Base-by-base conservation (phyloP, 2,888 invertebrate genomes). In the Catocala nupta region DNA sequence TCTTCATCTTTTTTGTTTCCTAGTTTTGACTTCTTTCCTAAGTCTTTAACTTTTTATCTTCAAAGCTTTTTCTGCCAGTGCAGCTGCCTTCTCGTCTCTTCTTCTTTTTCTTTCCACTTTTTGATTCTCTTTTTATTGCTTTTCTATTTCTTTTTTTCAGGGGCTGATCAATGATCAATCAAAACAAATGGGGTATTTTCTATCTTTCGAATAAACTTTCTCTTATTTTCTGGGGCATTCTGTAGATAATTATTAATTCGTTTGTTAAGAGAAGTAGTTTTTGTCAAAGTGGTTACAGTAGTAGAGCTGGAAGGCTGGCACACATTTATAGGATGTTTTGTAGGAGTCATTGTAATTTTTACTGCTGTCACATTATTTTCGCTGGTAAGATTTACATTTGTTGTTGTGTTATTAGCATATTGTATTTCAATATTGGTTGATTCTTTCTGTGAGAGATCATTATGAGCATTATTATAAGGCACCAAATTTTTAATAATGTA, bases 401-500 rank as follows among this genome's bases (percentile, higher is more conserved):
- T n/a, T n/a, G n/a, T n/a, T n/a, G n/a, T n/a, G n/a, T n/a, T n/a
- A n/a, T n/a, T n/a, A n/a, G n/a, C n/a, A n/a, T n/a, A n/a, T n/a
- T n/a, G n/a, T n/a, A n/a, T n/a, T n/a, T n/a, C n/a, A n/a, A n/a
- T n/a, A n/a, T n/a, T n/a, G n/a, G n/a, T n/a, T n/a, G n/a, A n/a
- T n/a, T n/a, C n/a, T n/a, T n/a, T n/a, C n/a, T n/a, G n/a, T n/a
- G n/a, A n/a, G n/a, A n/a, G n/a, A n/a, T n/a, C n/a, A n/a, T n/a
- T n/a, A n/a, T n/a, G n/a, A 57, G n/a, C n/a, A n/a, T n/a, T n/a
- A n/a, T n/a, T n/a, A 60, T 60, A 57, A 65, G 57, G 43, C 10
- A 43, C 65, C 56, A 61, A 51, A 64, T 8, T 52, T 59, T 60
- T 33, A 25, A 60, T 54, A 65, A 48, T 60, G 62, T 58, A 62